Base-by-base conservation (phyloP, 2,113 vertebrate species). In the Bubo scandiacus region DNA sequence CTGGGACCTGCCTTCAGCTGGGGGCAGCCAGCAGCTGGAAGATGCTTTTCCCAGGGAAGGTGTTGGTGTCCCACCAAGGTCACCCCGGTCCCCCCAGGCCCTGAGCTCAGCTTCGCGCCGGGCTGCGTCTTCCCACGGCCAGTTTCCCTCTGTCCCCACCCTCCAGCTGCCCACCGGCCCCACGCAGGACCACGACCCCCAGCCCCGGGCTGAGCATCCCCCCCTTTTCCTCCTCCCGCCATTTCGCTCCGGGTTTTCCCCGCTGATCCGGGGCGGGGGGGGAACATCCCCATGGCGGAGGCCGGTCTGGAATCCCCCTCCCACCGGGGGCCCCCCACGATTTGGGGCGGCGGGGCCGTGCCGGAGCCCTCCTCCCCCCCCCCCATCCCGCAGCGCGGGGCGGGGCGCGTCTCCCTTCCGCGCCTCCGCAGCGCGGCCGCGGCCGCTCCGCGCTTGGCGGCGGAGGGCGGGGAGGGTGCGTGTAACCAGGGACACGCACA, bases 401-500 rank as follows among this genome's bases (percentile, higher is more conserved):
- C 86, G 86, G 68, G 43, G 51, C 86, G 27, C 47, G 18, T 65
- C 73, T 16, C 55, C 47, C 55, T 11, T 18, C 36, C 59, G 36
- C 47, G 49, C 38, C 61, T 38, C 61, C 65, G 59, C 75, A 70
- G 58, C 86, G 73, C 85, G 66, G 43, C 55, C 81, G 63, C 84
- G 73, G 63, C 84, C 73, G 77, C 58, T 65, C 77, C 77, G 75
- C 67, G 67, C 77, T n/a, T 38, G 66, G 29, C 67, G 93, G 86
- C 80, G 91, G 94, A 81, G 94, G 74, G 90, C 68, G 88, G 93
- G 91, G 89, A 81, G 90, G 97, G 97, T 97, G 98, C 98, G 97
- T 97, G 98, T 98, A 98, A 98, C 98, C 98, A 98, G 98, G 98
- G 98, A 98, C 97, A 96, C 79, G 32, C 40, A 30, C 29, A 18